Conservation (phyloP, 1,140 invertebrate species). For the Lysiphlebus fabarum region DNA sequence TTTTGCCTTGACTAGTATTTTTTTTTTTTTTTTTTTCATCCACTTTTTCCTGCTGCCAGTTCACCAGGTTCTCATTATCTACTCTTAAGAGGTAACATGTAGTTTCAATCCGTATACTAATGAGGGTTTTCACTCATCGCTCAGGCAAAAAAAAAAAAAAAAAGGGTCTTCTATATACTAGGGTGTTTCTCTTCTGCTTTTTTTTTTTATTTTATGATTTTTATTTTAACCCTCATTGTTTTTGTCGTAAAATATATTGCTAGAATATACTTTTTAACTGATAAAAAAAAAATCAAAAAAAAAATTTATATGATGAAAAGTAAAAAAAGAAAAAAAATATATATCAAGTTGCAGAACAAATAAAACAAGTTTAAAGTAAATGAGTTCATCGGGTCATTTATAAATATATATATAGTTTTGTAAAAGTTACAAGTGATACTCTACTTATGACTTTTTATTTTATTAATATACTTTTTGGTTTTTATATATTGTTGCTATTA, state of each 20-base stretch:
- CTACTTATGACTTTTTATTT: too few relatives aligned
- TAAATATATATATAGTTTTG: too few relatives aligned
- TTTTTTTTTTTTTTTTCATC: neutral
- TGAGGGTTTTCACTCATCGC: constrained; percentile 21
- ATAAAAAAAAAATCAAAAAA: neutral
- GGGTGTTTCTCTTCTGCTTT: too few relatives aligned
- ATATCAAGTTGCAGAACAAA: too few relatives aligned
- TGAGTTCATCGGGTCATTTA: too few relatives aligned
- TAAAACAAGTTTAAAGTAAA: too few relatives aligned
- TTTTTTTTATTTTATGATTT: neutral
- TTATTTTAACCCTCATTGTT: neutral
- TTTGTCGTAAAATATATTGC: constrained; percentile 14
- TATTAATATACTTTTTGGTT: too few relatives aligned
- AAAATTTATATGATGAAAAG: neutral
- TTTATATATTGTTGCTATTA: too few relatives aligned
- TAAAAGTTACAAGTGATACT: too few relatives aligned
- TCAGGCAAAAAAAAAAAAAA: constrained; percentile 1
- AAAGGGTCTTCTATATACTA: too few relatives aligned
- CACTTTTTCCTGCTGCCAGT: neutral
- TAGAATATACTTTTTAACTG: constrained; percentile 4
- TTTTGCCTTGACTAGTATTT: neutral
- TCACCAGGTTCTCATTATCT: constrained; percentile 20
- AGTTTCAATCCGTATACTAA: constrained; percentile 22
- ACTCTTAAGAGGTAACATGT: constrained; percentile 14
- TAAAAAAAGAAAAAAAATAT: too few relatives aligned